Evolutionary conservation across 2,797 vertebrate species (phyloP), one percentile per base, ranked within the genome.

Genomic region (Lepus townsendii): DNA sequence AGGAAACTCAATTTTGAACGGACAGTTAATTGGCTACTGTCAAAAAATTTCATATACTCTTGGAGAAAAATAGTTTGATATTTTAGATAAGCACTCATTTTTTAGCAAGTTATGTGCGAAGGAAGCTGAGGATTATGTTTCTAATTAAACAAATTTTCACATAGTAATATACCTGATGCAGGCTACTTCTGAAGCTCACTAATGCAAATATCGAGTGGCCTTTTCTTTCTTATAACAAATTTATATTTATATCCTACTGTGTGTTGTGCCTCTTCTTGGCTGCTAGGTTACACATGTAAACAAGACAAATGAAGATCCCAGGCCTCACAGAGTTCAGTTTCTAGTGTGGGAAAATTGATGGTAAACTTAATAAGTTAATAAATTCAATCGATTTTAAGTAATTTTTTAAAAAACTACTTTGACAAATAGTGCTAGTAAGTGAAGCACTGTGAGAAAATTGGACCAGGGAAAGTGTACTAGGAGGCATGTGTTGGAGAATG

Each of bases 201-300:
- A 47, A 47, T 9, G 42, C 42, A 47, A 47, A 47, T 47, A 47
- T 47, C 42, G 9, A 47, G 50, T 62, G 22, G 50, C 17, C 80
- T 83, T 71, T 71, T n/a, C 60, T 82, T 83, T 35, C 65, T 50
- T 12, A 72, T 88, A 92, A 69, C 35, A 78, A 69, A 71, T 35
- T 54, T 47, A 47, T 54, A 65, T 52, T 38, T 7, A 73, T 35
- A 7, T 83, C 0, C 26, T 71, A 38, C 63, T 63, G 19, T 32
- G 7, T 42, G 26, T 5, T 47, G 52, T 26, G 3, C 42, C 35
- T 57, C 8, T 24, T 62, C 35, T 66, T 90, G 24, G 2, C 24
- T 83, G 12, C 76, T 2, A 1, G 2, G 2, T 54, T 77, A 42
- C 0, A 11, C 8, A 10, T 78, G 26, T 88, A 78, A 95, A 71